phyloP scores from a whole-genome alignment of 2,797 vertebrate species.

The Synanceia verrucosa region DNA sequence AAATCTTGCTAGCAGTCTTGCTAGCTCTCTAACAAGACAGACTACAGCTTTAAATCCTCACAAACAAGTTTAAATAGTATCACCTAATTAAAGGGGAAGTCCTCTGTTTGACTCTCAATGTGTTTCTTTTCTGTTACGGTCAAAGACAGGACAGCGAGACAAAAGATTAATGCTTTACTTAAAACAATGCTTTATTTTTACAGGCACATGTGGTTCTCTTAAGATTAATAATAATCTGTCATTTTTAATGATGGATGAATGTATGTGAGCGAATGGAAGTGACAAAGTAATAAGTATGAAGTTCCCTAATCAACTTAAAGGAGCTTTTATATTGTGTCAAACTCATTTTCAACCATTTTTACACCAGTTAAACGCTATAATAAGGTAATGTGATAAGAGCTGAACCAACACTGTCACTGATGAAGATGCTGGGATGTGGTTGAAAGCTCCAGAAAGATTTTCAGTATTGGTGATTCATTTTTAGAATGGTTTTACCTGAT shows the following conservation, averaged over 20 bases:
- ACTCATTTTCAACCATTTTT: background rate
- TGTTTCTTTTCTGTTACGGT: background rate
- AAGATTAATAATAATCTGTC: background rate
- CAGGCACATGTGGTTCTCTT: background rate
- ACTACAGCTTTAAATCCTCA: no score
- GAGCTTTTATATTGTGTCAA: background rate
- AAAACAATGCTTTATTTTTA: constrained; percentile 34
- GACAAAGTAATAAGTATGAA: background rate
- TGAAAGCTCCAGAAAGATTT: background rate
- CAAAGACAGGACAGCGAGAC: background rate
- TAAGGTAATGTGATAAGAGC: background rate
- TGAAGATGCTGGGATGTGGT: background rate
- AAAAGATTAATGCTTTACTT: background rate
- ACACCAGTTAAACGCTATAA: background rate
- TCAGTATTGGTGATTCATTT: background rate
- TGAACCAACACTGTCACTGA: background rate
- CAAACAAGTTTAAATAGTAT: no score
- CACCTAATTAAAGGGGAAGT: no score
- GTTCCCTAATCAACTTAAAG: background rate
- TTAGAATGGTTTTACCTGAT: background rate
- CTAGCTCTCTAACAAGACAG: no score
- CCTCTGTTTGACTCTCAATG: background rate
- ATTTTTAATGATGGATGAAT: no score
- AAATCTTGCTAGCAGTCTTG: no score
- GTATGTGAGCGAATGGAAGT: no score